Evolutionary conservation across 2,888 invertebrate species (phyloP).

Genomic region (Odontothrips loti): DNA sequence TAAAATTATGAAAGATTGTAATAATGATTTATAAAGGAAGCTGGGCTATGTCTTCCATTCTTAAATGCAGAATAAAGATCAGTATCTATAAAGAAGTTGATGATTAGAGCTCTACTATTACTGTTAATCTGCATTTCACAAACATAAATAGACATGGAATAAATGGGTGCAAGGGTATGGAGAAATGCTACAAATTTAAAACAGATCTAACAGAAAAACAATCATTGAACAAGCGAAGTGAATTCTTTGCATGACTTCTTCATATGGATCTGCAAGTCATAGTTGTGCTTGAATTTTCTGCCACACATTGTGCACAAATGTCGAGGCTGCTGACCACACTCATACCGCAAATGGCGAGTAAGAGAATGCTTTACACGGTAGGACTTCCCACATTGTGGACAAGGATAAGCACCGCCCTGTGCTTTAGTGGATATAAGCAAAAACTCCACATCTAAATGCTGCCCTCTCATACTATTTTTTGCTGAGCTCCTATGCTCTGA

Average conservation of each 20-base stretch:
- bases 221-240: neutral
- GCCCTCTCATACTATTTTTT: neutral
- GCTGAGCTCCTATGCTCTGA: neutral
- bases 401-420: conserved; percentile 17
- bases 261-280: conserved; percentile 33
- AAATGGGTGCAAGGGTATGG: neutral
- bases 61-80: neutral
- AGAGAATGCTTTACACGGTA: conserved; percentile 48
- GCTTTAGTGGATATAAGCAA: neutral
- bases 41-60: neutral
- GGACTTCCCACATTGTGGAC: conserved; percentile 49
- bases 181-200: neutral
- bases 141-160: neutral
- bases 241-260: conserved; percentile 14
- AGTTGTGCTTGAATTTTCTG: conserved; percentile 37
- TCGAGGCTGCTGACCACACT: conserved; percentile 43
- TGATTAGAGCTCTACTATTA: neutral
- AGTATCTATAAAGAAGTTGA: neutral
- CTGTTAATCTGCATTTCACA: neutral
- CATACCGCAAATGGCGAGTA: conserved; percentile 42
- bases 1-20: neutral
- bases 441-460: conserved; percentile 9
- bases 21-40: neutral
- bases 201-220: neutral
- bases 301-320: conserved; percentile 35